Conservation (phyloP, 2,797 vertebrate species). For the Arrhamphus sclerolepis region DNA sequence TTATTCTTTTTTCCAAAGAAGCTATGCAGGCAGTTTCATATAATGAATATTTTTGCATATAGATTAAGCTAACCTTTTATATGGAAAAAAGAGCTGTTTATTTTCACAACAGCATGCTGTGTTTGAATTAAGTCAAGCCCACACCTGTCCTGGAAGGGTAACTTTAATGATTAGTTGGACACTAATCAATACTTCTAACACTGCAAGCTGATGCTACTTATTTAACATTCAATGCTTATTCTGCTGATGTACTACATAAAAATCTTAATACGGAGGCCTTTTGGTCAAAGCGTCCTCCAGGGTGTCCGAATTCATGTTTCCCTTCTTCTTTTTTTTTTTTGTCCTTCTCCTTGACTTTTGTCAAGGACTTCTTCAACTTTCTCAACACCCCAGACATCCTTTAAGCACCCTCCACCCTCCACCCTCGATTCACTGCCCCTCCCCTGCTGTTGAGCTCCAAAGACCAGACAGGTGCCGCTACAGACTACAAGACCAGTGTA, state of each 20-base stretch:
- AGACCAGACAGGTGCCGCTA: slow-evolving; percentile 66
- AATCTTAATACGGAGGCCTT: slow-evolving; percentile 35
- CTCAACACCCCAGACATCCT: slow-evolving; percentile 36
- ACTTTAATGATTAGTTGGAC: slow-evolving; percentile 40
- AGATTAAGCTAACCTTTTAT: slow-evolving; percentile 17
- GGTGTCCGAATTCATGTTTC: slow-evolving; percentile 25
- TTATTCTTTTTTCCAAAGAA: slow-evolving; percentile 11
- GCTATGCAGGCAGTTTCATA: slow-evolving; percentile 2
- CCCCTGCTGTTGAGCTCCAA: slow-evolving; percentile 61
- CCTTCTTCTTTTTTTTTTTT: too few species aligned
- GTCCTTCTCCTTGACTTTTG: slow-evolving; percentile 63
- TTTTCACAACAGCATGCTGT: slow-evolving; percentile 6
- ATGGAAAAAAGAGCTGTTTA: slow-evolving; percentile 5
- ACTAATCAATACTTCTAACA: slow-evolving; percentile 48
- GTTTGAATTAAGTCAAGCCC: slow-evolving; percentile 28
- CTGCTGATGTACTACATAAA: slow-evolving; percentile 28
- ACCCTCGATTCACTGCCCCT: slow-evolving; percentile 38
- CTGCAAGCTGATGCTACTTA: slow-evolving; percentile 39
- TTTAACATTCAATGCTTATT: slow-evolving; percentile 58
- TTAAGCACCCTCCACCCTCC: slow-evolving; percentile 30
- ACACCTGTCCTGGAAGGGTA: slow-evolving; percentile 41
- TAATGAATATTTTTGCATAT: slow-evolving; percentile 17
- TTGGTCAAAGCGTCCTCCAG: slow-evolving; percentile 34
- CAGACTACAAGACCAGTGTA: slow-evolving; percentile 54
- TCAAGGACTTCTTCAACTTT: slow-evolving; percentile 70